Conservation (phyloP, 2,797 vertebrate species). For the Rhabdomys pumilio region DNA sequence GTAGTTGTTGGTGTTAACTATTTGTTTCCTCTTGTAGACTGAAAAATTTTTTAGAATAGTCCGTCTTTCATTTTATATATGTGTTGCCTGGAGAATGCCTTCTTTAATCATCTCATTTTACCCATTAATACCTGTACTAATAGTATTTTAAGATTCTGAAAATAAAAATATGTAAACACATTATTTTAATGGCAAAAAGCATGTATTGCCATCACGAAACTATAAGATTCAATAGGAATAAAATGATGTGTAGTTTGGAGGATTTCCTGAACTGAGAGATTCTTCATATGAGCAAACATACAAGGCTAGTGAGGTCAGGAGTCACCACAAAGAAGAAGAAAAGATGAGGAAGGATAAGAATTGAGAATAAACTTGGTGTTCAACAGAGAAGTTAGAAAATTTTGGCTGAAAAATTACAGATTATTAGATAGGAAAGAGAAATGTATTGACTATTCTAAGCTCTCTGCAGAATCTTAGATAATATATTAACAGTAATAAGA, state of each 20-base stretch:
- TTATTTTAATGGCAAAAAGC: background rate
- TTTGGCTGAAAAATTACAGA: background rate
- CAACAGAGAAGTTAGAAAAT: background rate
- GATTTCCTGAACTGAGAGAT: background rate
- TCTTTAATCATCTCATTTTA: background rate
- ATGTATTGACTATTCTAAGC: too few relatives aligned
- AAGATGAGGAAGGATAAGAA: background rate
- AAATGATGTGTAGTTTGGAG: background rate
- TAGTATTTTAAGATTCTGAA: background rate
- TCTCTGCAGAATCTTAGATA: background rate
- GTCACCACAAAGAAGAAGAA: background rate
- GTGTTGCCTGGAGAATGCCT: background rate
- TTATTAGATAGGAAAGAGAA: background rate
- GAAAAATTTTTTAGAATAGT: background rate
- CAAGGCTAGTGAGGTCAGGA: background rate
- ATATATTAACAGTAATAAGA: background rate
- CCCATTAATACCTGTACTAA: background rate
- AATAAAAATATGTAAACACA: constrained; percentile 3
- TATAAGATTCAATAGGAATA: background rate
- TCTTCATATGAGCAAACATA: background rate
- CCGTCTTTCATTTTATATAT: background rate
- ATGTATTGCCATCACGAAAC: background rate
- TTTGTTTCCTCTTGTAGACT: background rate
- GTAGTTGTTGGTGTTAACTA: background rate
- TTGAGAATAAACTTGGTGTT: background rate